A percentile compares a stretch with the other conserved stretches of the same genome.
These are phyloP conservation scores for Orchestia grillus DNA, from an alignment of 1,140 invertebrate genomes.

Conservation along the genomic window DNA sequence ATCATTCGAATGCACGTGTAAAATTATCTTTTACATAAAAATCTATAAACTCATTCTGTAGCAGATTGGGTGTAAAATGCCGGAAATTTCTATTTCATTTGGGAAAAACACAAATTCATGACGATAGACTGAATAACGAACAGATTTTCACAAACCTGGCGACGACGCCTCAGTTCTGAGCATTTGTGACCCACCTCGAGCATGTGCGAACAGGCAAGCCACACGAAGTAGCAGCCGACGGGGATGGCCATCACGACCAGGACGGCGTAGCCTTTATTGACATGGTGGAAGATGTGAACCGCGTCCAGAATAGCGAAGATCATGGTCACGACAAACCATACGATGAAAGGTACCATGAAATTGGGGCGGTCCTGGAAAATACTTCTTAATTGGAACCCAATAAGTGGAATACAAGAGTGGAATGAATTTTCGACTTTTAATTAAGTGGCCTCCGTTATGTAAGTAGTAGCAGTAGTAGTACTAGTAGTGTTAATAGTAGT, in stretches of 20 bases:
- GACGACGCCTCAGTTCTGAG: too few species aligned
- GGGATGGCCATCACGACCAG: not conserved
- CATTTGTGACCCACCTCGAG: not conserved
- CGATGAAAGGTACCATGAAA: not conserved
- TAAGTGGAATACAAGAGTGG: too few species aligned
- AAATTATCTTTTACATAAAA: too few species aligned
- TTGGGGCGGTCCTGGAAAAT: not conserved
- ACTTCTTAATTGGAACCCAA: not conserved
- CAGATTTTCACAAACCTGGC: not conserved
- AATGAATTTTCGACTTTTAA: too few species aligned
- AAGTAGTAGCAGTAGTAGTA: too few species aligned
- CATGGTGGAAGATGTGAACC: not conserved
- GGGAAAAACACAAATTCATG: too few species aligned
- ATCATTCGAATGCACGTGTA: too few species aligned
- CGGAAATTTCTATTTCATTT: not conserved
- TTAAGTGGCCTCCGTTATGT: too few species aligned
- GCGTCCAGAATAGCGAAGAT: constrained; percentile 5
- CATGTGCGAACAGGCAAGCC: not conserved
- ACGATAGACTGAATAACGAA: not conserved
- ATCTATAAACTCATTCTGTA: not conserved
- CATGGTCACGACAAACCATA: not conserved
- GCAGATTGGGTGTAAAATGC: not conserved
- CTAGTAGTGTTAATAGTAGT: too few species aligned
- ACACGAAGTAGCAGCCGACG: not conserved
- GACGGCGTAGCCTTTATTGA: not conserved